A percentile compares a stretch with the other conserved stretches of the same genome.
These are phyloP conservation scores for Elmis aenea DNA, from an alignment of 2,888 invertebrate species.

Conservation along the genomic window DNA sequence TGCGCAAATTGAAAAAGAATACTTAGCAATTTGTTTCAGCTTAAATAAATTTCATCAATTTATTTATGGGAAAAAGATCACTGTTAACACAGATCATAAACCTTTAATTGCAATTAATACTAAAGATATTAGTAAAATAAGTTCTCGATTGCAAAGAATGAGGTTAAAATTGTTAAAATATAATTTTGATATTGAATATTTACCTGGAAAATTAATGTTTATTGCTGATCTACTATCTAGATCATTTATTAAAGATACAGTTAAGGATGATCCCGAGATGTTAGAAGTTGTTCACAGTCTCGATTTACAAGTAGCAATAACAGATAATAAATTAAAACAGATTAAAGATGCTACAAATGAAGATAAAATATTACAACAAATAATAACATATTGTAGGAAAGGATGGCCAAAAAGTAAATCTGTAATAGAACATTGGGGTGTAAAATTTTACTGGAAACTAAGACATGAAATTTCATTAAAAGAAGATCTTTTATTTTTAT, in stretches of 20 bases:
- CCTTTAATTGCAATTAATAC: constrained; percentile 20
- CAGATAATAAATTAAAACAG: constrained; percentile 4
- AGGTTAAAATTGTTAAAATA: constrained; percentile 23
- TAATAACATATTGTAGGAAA: constrained; percentile 6
- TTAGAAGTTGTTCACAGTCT: constrained; percentile 7
- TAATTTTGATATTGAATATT: constrained; percentile 2
- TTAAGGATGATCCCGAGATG: constrained; percentile 8
- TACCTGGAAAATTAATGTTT: constrained; percentile 5
- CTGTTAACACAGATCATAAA: constrained; percentile 21
- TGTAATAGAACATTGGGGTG: too few relatives aligned
- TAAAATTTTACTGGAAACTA: constrained; percentile 9
- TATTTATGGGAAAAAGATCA: constrained; percentile 20
- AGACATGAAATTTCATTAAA: constrained; percentile 9
- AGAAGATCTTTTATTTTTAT: constrained; percentile 8
- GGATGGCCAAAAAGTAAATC: constrained; percentile 9
- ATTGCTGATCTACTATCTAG: constrained; percentile 7
- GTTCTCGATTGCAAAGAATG: constrained; percentile 24
- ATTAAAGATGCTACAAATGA: constrained; percentile 5
- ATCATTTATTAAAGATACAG: constrained; percentile 1
- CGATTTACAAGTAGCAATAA: neutral
- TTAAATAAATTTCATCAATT: constrained; percentile 23
- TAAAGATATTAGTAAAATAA: constrained; percentile 20
- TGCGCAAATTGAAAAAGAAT: constrained; percentile 27
- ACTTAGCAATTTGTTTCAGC: constrained; percentile 19
- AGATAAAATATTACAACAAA: constrained; percentile 6